Percentiles rank a stretch among this genome's conserved stretches.
phyloP scores from a whole-genome alignment of 37 sponge, comb jelly and placozoan genomes.

The Aplysina aerophoba region DNA sequence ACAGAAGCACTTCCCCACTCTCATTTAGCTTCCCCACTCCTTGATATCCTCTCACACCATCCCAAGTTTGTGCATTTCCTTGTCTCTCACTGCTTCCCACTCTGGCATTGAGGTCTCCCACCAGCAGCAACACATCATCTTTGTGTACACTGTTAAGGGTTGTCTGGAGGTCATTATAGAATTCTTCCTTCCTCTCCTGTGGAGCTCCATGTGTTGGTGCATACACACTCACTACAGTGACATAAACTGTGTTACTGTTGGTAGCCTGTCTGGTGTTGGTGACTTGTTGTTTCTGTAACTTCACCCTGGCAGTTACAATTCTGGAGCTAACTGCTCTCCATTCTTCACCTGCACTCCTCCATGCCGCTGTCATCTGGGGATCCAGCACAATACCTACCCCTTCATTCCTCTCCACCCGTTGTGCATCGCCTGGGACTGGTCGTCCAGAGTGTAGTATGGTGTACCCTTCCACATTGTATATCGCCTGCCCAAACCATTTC shows the following conservation, averaged over 20 bases:
- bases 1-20: constrained; percentile 34
- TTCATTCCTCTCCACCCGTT: constrained; percentile 14
- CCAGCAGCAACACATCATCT: not conserved
- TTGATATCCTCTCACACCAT: not conserved
- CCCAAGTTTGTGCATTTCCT: too few relatives aligned
- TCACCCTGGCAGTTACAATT: constrained; percentile 26
- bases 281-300: not conserved
- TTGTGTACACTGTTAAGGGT: constrained; percentile 7
- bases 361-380: not conserved
- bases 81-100: not conserved
- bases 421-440: not conserved
- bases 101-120: constrained; percentile 4
- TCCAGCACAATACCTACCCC: constrained; percentile 38
- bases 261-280: not conserved
- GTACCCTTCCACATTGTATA: constrained; percentile 32
- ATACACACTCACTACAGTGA: constrained; percentile 11
- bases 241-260: not conserved
- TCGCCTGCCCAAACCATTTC: constrained; percentile 24
- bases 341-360: constrained; percentile 14
- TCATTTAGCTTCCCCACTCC: constrained; percentile 14
- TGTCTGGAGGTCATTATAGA: constrained; percentile 24
- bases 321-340: constrained; percentile 30
- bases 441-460: constrained; percentile 18
- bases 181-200: not conserved
- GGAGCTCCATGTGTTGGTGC: constrained; percentile 22